These are phyloP conservation scores for Pelodiscus sinensis DNA, from an alignment of 2,113 vertebrate species.

Conservation along the genomic window DNA sequence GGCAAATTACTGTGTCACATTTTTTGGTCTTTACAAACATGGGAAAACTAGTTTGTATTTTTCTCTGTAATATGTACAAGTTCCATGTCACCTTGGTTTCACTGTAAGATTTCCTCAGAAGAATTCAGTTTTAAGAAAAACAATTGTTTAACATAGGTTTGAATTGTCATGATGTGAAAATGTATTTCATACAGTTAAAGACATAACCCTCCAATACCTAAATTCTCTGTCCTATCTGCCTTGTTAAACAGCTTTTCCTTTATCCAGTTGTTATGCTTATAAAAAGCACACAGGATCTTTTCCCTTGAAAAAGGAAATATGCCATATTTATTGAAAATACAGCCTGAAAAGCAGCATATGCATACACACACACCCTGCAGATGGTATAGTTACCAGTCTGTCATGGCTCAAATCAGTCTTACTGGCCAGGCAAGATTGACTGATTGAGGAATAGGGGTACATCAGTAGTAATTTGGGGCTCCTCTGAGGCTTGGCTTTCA, in stretches of 20 bases:
- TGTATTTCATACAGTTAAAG: not conserved
- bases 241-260: not conserved
- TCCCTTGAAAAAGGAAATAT: too few species aligned
- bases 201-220: not conserved
- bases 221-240: not conserved
- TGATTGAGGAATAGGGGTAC: too few species aligned
- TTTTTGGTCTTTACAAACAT: not conserved
- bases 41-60: not conserved
- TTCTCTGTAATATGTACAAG: not conserved
- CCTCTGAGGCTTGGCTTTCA: too few species aligned
- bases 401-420: too few species aligned
- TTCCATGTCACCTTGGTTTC: not conserved
- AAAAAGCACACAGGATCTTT: too few species aligned
- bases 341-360: too few species aligned
- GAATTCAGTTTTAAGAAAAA: not conserved
- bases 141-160: not conserved
- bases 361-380: too few species aligned
- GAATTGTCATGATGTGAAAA: not conserved
- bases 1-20: not conserved
- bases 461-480: too few species aligned
- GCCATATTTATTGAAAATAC: too few species aligned
- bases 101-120: not conserved
- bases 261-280: too few species aligned
- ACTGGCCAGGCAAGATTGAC: too few species aligned
- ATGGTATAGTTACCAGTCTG: too few species aligned